Evolutionary conservation across 2,113 vertebrate species (phyloP), one percentile per base, ranked within the genome.

Genomic region (Dromaius novaehollandiae): DNA sequence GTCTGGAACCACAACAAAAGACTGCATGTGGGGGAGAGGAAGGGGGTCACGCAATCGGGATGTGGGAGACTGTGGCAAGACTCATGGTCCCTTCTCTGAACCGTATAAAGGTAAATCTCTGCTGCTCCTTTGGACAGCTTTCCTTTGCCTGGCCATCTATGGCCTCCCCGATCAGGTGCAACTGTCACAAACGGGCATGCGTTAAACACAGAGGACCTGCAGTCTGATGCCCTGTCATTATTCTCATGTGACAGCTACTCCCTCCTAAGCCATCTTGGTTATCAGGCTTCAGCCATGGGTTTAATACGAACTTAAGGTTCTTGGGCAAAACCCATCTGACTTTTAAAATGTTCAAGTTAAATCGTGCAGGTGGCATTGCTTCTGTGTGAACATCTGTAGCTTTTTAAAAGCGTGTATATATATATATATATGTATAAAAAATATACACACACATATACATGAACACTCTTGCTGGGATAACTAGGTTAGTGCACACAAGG

Each of bases 381-480:
- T 40, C 79, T 61, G 0, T 22, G 32, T 30, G 66, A 76, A 7
- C 26, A 46, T 30, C 20, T 14, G 1, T 1, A 13, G n/a, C 42
- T 86, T 60, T 82, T 65, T 24, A 56, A 55, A 28, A 25, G 25
- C 42, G 38, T 84, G 44, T 20, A 3, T 40, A 13, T 48, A 2
- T 15, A 21, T 15, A 32, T 53, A 4, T 44, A 44, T 21, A 2
- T 8, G 0, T 48, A n/a, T 38, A 38, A 38, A 38, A 38, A 38
- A 38, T 38, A 38, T 38, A 4, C 28, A 32, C 28, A 12, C 34
- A 20, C 11, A 9, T n/a, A 2, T 15, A 13, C 0, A 0, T 3
- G 12, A 3, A 66, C 38, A 13, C 56, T 17, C 3, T 4, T 22
- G 55, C 46, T 2, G 6, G 60, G 34, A 1, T 32, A 25, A 42